These are phyloP conservation scores for Leptogaster cylindrica DNA, from an alignment of 2,888 invertebrate species.

Conservation along the genomic window DNA sequence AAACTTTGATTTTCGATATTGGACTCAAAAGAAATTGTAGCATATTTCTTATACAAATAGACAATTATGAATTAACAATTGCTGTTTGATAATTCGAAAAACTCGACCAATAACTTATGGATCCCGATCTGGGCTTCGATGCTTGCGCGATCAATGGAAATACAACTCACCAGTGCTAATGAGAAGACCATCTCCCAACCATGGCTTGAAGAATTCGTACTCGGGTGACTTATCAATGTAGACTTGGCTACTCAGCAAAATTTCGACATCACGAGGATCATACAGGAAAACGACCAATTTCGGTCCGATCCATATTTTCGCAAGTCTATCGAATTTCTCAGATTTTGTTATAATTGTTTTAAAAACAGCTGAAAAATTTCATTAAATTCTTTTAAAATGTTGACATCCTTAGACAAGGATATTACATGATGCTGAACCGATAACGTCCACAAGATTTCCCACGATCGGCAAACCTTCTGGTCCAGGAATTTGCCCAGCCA, in stretches of 20 bases:
- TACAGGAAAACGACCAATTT: conserved; percentile 75
- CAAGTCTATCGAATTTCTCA: conserved; percentile 65
- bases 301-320: conserved; percentile 79
- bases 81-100: no score
- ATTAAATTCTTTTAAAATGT: neutral
- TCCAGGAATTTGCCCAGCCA: conserved; percentile 76
- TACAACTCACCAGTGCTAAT: conserved; percentile 73
- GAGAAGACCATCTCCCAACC: conserved; percentile 82
- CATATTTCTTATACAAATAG: no score
- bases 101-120: no score
- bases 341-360: conserved; percentile 63
- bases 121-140: no score
- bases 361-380: conserved; percentile 69
- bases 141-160: no score
- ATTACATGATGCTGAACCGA: conserved; percentile 74
- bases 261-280: conserved; percentile 79
- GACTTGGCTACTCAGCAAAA: conserved; percentile 78
- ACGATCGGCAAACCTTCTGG: conserved; percentile 75
- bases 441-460: conserved; percentile 77
- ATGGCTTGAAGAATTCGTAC: conserved; percentile 81
- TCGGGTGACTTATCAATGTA: conserved; percentile 82
- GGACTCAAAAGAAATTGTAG: no score
- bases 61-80: no score
- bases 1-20: no score
- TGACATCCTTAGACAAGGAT: neutral